Conservation (phyloP, 2,113 vertebrate genomes). For the Rhinopithecus roxellana region DNA sequence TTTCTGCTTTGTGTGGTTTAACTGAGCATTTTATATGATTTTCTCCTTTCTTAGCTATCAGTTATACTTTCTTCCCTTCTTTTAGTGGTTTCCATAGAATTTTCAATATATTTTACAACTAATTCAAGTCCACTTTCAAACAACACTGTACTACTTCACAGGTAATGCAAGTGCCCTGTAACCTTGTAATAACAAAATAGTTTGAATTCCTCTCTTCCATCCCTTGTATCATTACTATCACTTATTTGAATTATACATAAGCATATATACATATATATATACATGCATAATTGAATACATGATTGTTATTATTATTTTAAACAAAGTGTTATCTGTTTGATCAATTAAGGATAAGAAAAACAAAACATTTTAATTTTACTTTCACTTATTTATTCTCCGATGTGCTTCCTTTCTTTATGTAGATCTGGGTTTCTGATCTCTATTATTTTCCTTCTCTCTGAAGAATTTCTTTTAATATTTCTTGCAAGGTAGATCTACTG, state of each 20-base stretch:
- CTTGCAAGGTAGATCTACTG: neutral
- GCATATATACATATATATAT: neutral
- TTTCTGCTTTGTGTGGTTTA: neutral
- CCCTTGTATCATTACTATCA: neutral
- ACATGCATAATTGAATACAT: neutral
- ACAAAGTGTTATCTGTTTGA: neutral
- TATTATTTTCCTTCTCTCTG: neutral
- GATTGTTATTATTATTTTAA: neutral
- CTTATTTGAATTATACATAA: neutral
- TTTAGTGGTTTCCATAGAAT: neutral
- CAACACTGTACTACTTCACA: neutral
- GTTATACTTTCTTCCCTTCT: neutral
- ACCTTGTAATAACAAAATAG: neutral
- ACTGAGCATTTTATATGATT: neutral
- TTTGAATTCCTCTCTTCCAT: neutral
- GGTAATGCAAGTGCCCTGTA: neutral
- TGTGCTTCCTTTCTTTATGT: no score
- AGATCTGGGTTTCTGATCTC: neutral
- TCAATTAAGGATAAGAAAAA: neutral
- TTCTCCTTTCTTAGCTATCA: neutral
- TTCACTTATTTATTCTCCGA: neutral
- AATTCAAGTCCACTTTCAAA: neutral
- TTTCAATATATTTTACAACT: neutral
- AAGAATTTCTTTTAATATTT: neutral
- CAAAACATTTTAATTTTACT: neutral